Conservation (phyloP, 2,113 vertebrate species). For the Malurus elegans region DNA sequence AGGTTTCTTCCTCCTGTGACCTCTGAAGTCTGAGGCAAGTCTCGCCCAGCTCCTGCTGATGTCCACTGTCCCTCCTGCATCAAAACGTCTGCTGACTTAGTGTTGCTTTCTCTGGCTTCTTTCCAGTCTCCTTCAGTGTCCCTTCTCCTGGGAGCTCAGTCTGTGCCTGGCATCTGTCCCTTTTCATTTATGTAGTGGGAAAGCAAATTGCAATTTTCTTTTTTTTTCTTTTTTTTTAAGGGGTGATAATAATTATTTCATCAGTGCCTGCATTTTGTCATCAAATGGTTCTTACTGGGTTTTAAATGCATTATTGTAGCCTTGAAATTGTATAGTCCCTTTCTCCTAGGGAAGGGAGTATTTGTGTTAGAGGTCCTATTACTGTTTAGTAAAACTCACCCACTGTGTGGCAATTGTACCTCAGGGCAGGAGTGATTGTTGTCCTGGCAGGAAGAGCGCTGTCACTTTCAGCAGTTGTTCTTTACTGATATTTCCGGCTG, state of each 20-base stretch:
- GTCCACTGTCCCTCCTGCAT: not conserved
- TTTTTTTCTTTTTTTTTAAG: not conserved
- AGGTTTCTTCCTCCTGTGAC: not conserved
- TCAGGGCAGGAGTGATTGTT: not conserved
- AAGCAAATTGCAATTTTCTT: not conserved
- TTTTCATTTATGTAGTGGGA: not conserved
- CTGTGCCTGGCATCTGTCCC: not conserved
- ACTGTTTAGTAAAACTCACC: not conserved
- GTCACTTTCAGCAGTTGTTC: not conserved
- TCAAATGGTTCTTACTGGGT: not conserved
- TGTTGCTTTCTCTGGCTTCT: not conserved
- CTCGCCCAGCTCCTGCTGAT: fast-evolving
- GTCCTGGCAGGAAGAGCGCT: not conserved
- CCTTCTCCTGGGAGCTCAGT: not conserved
- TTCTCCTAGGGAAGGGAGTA: not conserved
- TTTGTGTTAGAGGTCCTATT: not conserved
- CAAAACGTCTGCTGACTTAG: not conserved
- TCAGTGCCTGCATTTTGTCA: not conserved
- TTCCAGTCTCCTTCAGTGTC: not conserved
- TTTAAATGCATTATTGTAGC: not conserved
- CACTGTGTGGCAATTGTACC: not conserved
- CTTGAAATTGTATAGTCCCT: not conserved
- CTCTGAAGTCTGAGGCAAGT: not conserved
- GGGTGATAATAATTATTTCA: not conserved
- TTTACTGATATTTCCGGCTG: not conserved